These are phyloP conservation scores for Panthera tigris DNA, from an alignment of 2,113 vertebrate genomes.

Conservation along the genomic window DNA sequence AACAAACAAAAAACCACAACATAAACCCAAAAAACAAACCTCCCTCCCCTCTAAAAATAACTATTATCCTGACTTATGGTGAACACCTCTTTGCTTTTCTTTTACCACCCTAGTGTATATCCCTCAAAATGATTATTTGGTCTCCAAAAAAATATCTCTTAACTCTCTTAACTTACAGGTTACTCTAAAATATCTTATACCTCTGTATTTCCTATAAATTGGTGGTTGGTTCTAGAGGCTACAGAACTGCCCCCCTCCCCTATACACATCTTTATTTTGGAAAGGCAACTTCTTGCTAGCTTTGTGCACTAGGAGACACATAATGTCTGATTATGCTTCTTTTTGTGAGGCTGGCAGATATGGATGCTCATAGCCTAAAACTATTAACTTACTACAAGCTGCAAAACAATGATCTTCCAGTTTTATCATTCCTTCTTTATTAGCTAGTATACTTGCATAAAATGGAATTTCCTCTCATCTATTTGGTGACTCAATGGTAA, in stretches of 20 bases:
- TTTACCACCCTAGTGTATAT: not conserved
- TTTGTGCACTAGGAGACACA: not conserved
- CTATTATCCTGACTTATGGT: not conserved
- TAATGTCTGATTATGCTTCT: not conserved
- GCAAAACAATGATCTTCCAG: not conserved
- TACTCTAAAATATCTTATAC: not conserved
- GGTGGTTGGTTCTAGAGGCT: not conserved
- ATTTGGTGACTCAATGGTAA: not conserved
- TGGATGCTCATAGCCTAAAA: not conserved
- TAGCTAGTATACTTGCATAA: not conserved
- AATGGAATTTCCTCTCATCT: not conserved
- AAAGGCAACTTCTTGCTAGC: not conserved
- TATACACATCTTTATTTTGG: not conserved
- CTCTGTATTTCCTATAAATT: not conserved
- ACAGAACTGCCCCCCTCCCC: not conserved
- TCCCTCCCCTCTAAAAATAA: not conserved
- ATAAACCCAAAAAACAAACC: not conserved
- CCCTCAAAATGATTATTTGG: not conserved
- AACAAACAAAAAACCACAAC: not conserved
- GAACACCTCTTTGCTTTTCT: not conserved
- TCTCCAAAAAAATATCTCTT: not conserved
- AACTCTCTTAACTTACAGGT: not conserved
- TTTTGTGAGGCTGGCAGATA: not conserved
- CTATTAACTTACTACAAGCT: not conserved
- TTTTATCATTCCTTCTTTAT: not conserved